A percentile compares a stretch with the other conserved stretches of the same genome.
These are phyloP conservation scores for Siniperca undulata DNA, from an alignment of 2,797 vertebrate genomes.

Conservation along the genomic window DNA sequence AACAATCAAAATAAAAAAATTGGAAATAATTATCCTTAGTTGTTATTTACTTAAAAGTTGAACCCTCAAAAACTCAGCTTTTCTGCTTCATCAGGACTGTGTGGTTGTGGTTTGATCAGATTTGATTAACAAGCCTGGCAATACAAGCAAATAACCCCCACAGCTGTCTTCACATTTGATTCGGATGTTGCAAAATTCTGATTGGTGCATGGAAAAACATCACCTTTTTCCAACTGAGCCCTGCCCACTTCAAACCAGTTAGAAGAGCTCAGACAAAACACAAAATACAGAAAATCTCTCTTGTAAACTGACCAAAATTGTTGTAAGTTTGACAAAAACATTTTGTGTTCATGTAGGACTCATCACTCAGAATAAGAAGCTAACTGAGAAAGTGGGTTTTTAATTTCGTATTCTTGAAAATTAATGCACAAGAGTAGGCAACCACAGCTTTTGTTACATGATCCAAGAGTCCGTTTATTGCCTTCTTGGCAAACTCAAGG, in stretches of 20 bases:
- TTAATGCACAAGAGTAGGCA: not conserved
- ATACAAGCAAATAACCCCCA: not conserved
- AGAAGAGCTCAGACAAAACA: not conserved
- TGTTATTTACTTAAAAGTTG: not conserved
- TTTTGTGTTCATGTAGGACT: not conserved
- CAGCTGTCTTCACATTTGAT: not conserved
- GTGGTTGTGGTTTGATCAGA: not conserved
- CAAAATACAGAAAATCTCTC: not conserved
- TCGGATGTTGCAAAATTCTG: not conserved
- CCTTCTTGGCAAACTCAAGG: constrained; percentile 1
- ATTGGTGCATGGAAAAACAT: not conserved
- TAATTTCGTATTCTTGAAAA: not conserved
- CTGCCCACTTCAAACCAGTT: not conserved
- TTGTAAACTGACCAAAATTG: not conserved
- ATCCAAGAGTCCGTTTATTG: constrained; percentile 9
- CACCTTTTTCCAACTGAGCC: not conserved
- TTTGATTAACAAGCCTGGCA: not conserved
- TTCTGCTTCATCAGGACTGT: not conserved
- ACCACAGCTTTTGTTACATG: constrained; percentile 2
- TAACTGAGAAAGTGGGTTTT: not conserved
- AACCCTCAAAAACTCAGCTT: not conserved
- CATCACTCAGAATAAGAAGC: not conserved
- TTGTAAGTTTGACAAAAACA: no score
- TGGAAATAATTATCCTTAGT: not conserved
- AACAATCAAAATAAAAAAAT: not conserved